Conservation (phyloP, 2,797 vertebrate species). For the Notamacropus eugenii region DNA sequence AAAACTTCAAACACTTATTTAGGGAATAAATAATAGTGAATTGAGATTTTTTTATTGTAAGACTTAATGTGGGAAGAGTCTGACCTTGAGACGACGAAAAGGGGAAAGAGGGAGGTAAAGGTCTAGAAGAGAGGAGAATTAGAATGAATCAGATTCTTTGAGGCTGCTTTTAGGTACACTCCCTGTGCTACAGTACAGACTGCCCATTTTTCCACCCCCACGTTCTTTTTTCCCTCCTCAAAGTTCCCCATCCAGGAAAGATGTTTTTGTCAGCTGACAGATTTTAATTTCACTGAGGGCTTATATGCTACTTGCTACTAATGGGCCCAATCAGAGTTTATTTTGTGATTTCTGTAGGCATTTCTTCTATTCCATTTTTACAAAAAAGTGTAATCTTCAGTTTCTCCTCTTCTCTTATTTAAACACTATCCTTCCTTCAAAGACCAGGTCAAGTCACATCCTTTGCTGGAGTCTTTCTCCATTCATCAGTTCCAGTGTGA, state of each 20-base stretch:
- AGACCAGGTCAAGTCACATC: not conserved
- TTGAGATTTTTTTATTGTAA: not conserved
- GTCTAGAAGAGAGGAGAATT: not conserved
- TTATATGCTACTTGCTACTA: not conserved
- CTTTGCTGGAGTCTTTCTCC: not conserved
- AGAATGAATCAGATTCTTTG: not conserved
- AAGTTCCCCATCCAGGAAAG: not conserved
- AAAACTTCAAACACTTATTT: not conserved
- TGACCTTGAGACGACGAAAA: not conserved
- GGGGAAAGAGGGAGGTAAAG: not conserved
- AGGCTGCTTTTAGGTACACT: not conserved
- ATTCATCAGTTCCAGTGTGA: not conserved
- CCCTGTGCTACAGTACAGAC: not conserved
- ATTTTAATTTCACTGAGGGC: not conserved
- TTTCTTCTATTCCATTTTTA: not conserved
- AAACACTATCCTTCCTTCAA: not conserved
- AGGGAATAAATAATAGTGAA: not conserved
- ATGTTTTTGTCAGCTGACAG: not conserved
- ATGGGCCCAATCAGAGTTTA: not conserved
- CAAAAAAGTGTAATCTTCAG: not conserved
- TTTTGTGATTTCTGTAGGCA: not conserved
- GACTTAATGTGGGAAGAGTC: not conserved
- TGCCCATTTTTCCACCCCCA: not conserved
- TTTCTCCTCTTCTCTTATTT: not conserved
- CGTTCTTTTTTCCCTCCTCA: not conserved